Conservation (phyloP, 2,113 vertebrate genomes). For the Melanerpes formicivorus region DNA sequence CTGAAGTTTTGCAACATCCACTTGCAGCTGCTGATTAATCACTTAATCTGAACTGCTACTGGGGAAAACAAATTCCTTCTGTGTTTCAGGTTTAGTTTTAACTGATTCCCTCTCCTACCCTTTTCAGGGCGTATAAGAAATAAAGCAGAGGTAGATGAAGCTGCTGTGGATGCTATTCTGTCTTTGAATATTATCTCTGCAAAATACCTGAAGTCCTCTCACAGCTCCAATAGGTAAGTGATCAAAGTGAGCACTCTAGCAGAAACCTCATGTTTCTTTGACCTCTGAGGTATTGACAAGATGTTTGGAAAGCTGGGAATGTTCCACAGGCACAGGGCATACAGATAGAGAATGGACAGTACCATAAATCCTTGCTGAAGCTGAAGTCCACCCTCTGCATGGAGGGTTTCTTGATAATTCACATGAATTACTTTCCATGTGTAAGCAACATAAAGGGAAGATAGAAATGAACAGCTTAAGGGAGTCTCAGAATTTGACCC, state of each 20-base stretch:
- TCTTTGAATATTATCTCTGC: slow-evolving; percentile 98
- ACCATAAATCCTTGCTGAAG: not conserved
- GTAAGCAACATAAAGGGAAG: not conserved
- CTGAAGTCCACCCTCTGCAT: not conserved
- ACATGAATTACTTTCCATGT: not conserved
- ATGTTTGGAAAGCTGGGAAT: not conserved
- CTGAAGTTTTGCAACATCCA: not conserved
- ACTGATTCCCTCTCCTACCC: not conserved
- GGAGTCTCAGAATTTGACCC: not conserved
- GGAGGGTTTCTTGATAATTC: not conserved
- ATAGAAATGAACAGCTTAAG: not conserved
- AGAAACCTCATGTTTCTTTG: not conserved
- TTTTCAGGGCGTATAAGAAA: slow-evolving; percentile 88
- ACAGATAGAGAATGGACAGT: not conserved
- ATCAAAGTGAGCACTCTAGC: not conserved
- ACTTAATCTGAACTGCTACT: not conserved
- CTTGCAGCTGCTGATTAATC: not conserved
- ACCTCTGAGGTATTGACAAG: not conserved
- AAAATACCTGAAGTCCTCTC: slow-evolving; percentile 94
- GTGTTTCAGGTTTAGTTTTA: not conserved
- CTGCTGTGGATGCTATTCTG: slow-evolving; percentile 89
- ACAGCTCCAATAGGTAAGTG: slow-evolving; percentile 91
- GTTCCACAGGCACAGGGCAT: not conserved
- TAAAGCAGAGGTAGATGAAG: slow-evolving; percentile 92
- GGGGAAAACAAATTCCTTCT: not conserved